Evolutionary conservation across 1,140 invertebrate genomes (phyloP).

Genomic region (Panulirus ornatus): DNA sequence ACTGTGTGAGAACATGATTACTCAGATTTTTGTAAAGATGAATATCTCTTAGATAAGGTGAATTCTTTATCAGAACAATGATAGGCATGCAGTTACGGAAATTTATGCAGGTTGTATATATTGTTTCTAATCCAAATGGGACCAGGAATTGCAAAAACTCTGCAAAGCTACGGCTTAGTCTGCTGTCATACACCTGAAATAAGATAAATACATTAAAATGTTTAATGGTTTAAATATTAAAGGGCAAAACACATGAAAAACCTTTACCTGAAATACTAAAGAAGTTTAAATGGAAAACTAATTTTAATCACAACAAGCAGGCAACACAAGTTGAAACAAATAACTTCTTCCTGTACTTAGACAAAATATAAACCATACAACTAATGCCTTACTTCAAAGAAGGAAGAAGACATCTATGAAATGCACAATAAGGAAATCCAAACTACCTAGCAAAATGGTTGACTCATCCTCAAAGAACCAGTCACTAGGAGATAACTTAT

Average conservation of each 20-base stretch:
- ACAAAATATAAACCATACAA: too few relatives aligned
- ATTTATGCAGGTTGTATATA: slow-evolving; percentile 39
- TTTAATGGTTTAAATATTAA: background rate
- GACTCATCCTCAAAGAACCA: too few relatives aligned
- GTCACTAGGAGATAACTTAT: too few relatives aligned
- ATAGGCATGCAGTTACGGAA: slow-evolving; percentile 35
- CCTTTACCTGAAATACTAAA: too few relatives aligned
- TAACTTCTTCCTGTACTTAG: too few relatives aligned
- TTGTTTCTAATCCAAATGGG: slow-evolving; percentile 26
- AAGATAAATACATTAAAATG: background rate
- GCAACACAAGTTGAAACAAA: too few relatives aligned
- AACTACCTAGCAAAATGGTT: too few relatives aligned
- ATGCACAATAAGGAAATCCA: too few relatives aligned
- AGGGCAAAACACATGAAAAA: background rate
- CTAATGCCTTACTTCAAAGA: too few relatives aligned
- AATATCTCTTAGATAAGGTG: slow-evolving; percentile 23
- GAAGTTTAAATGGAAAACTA: too few relatives aligned
- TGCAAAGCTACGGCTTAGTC: slow-evolving; percentile 30
- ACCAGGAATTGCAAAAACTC: slow-evolving; percentile 42
- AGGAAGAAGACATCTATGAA: too few relatives aligned
- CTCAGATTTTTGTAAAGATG: slow-evolving; percentile 38
- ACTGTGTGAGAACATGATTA: slow-evolving; percentile 31
- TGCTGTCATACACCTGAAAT: slow-evolving; percentile 37
- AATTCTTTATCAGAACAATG: slow-evolving; percentile 38
- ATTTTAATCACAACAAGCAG: too few relatives aligned